Percentiles rank a stretch among this genome's conserved stretches.
These are phyloP conservation scores for Muscicapa adusta DNA, from an alignment of 2,113 vertebrate genomes.

Conservation along the genomic window DNA sequence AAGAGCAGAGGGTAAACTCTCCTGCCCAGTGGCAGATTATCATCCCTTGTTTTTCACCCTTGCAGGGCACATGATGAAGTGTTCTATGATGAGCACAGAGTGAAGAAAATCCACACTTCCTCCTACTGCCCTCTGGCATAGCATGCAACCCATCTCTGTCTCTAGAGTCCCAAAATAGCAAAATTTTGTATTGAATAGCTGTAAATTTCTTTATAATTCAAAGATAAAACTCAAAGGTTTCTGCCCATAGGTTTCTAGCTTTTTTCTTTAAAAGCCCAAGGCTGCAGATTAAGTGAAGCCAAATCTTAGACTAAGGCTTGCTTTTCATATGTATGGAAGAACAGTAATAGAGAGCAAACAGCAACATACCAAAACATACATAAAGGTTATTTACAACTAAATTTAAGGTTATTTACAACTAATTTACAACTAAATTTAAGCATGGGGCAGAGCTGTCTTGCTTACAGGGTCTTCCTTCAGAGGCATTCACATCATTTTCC, in stretches of 20 bases:
- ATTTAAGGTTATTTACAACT: too few species aligned
- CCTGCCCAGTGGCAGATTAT: background rate
- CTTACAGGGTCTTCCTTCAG: rapidly evolving
- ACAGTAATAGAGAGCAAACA: background rate
- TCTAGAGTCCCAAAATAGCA: background rate
- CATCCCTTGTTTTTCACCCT: background rate
- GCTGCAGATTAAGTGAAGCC: background rate
- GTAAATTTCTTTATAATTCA: background rate
- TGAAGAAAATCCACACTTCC: background rate
- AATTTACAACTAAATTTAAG: background rate
- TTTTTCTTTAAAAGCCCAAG: background rate
- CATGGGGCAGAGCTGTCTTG: background rate
- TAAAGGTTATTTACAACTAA: background rate
- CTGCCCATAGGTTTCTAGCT: background rate
- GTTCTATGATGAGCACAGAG: background rate
- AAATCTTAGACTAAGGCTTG: background rate
- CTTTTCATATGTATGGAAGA: background rate
- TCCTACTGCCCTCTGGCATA: background rate
- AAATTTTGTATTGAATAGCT: background rate
- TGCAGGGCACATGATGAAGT: background rate
- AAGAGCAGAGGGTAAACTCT: background rate
- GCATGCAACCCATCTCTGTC: background rate
- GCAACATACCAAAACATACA: background rate
- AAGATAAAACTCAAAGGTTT: background rate
- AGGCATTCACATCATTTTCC: background rate